These are phyloP conservation scores for Sisor rabdophorus DNA, from an alignment of 2,113 vertebrate genomes.

Conservation along the genomic window DNA sequence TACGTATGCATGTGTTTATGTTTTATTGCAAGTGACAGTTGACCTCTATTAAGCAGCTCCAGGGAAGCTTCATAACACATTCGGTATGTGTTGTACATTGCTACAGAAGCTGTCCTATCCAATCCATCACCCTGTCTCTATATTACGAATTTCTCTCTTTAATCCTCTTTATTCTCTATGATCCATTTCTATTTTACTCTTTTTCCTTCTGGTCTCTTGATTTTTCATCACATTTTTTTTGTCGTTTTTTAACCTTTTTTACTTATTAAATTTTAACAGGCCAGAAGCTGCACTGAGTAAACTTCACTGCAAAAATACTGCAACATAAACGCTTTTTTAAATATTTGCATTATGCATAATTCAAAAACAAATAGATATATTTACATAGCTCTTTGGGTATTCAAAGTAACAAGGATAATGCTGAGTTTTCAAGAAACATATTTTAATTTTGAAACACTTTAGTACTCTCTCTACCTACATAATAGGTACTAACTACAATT, in stretches of 20 bases:
- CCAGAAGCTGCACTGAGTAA: background rate
- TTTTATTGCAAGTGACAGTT: constrained; percentile 59
- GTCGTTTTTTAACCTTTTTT: too few species aligned
- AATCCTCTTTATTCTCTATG: constrained; percentile 1
- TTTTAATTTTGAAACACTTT: background rate
- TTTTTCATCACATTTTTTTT: background rate
- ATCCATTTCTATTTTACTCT: background rate
- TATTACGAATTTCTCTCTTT: constrained; percentile 51
- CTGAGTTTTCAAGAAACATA: constrained; percentile 1
- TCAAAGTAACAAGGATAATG: constrained; percentile 50
- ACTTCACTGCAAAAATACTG: constrained; percentile 1
- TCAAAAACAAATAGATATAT: background rate
- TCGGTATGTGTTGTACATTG: constrained; percentile 63
- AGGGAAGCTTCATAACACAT: constrained; percentile 73
- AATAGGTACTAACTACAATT: background rate
- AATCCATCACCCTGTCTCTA: constrained; percentile 70
- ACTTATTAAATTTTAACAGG: constrained; percentile 16
- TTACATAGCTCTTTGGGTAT: constrained; percentile 46
- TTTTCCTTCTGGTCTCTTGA: constrained; percentile 1
- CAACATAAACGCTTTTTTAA: constrained; percentile 9
- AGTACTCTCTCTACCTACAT: background rate
- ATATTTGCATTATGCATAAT: constrained; percentile 7
- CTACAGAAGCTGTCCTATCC: constrained; percentile 67
- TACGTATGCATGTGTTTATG: constrained; percentile 42
- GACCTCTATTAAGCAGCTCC: constrained; percentile 66